Percentiles rank a stretch among this genome's conserved stretches.
Conservation (phyloP, 1,140 invertebrate species). For the Oreohelix idahoensis region DNA sequence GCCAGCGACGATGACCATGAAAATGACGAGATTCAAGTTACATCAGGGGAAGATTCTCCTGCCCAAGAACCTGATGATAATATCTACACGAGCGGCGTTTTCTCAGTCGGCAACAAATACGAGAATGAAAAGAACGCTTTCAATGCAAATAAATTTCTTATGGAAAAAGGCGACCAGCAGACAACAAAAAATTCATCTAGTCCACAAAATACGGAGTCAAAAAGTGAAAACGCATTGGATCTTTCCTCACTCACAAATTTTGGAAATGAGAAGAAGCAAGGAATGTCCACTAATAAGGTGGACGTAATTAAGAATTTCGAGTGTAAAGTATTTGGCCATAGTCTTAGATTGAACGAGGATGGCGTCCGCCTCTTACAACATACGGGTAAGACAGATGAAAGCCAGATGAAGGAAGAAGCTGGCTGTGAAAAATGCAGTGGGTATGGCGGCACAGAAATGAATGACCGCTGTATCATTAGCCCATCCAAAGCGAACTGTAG, state of each 20-base stretch:
- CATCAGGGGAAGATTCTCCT: conserved; percentile 6
- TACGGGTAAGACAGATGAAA: background rate
- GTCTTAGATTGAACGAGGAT: background rate
- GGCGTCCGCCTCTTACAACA: background rate
- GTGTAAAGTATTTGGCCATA: background rate
- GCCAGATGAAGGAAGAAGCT: background rate
- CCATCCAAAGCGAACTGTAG: background rate
- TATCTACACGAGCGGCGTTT: background rate
- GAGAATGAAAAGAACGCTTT: background rate
- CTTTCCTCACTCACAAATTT: background rate
- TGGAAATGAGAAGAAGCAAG: background rate
- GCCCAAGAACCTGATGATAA: background rate
- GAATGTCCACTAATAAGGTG: background rate
- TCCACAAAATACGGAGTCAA: background rate
- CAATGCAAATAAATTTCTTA: background rate
- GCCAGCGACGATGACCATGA: conserved; percentile 12
- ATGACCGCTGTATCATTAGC: background rate
- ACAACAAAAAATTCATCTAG: background rate
- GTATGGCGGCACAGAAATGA: background rate
- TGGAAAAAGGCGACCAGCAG: background rate
- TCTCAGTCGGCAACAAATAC: background rate
- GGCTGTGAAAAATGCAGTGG: background rate
- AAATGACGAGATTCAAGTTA: conserved; percentile 31
- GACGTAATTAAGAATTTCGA: background rate
- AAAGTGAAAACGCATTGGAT: background rate